Base-by-base conservation (phyloP, 2,113 vertebrate species). In the Arothron firmamentum region DNA sequence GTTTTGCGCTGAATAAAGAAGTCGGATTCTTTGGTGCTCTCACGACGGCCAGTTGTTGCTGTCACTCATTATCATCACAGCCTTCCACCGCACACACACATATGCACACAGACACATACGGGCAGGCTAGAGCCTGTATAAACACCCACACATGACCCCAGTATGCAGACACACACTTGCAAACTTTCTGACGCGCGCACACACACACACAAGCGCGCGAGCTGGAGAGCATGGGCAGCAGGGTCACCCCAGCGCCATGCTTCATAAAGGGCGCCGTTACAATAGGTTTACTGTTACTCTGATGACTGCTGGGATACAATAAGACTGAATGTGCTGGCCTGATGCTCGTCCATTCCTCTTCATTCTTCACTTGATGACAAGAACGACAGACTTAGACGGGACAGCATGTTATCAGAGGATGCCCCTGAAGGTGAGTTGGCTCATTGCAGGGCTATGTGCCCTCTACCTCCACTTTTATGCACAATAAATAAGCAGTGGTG, bases 241-340 rank as follows among this genome's bases (percentile, higher is more conserved):
- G 85, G 82, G 81, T 85, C 83, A 86, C 75, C 76, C 78, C 25
- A 60, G 77, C 79, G 67, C 83, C 83, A 86, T 84, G 84, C 84
- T 80, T 85, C 80, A 86, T 87, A 88, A 87, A 85, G 83, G 80
- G 75, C 79, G 65, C 78, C 18, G 79, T 82, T 84, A 87, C 87
- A 87, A 86, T 80, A 85, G 84, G 85, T 85, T 81, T 88, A 79
- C 84, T 86, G 84, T 88, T 87, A 80, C 84, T 78, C 77, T 68
- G 77, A 74, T 34, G 56, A 61, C 54, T 67, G 56, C 57, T 0
- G 59, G 62, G 80, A 70, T 59, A 79, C 81, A 81, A 81, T 72
- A 54, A 53, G 59, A 76, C 53, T 66, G 74, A 82, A 80, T 72
- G 79, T 78, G 43, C 54, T 73, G 72, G 75, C 49, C 70, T 65